phyloP scores from a whole-genome alignment of 2,888 invertebrate species.

The Portevinia maculata region DNA sequence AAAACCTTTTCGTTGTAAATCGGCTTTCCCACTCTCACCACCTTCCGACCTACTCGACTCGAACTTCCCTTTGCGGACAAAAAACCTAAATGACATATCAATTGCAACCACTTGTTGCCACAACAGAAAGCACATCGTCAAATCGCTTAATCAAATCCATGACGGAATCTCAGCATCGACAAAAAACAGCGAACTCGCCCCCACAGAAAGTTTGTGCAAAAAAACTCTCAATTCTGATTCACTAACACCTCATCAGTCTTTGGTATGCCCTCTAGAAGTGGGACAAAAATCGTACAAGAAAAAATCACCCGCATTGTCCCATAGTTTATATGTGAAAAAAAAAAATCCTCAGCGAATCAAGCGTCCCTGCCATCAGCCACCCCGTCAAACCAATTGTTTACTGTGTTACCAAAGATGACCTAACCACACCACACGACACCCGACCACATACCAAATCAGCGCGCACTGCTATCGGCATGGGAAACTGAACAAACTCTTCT shows the following conservation, averaged over 20 bases:
- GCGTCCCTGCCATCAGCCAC: background rate
- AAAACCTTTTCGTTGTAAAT: slow-evolving; percentile 30
- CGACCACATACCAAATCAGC: slow-evolving; percentile 56
- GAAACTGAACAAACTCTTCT: slow-evolving; percentile 50
- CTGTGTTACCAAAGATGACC: slow-evolving; percentile 71
- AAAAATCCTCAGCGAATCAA: slow-evolving; percentile 51
- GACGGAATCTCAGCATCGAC: slow-evolving; percentile 70
- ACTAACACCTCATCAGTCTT: slow-evolving; percentile 73
- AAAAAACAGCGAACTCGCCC: slow-evolving; percentile 23
- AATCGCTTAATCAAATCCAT: slow-evolving; percentile 74
- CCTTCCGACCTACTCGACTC: slow-evolving; percentile 8
- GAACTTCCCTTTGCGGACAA: slow-evolving; percentile 46
- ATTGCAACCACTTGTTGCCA: slow-evolving; percentile 70
- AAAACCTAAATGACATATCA: slow-evolving; percentile 74
- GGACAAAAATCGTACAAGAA: slow-evolving; percentile 74
- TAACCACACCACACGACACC: slow-evolving; percentile 70
- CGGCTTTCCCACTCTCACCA: slow-evolving; percentile 36
- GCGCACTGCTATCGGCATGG: slow-evolving; percentile 19
- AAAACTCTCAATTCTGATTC: slow-evolving; percentile 55
- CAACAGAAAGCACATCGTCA: slow-evolving; percentile 63
- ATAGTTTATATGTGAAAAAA: slow-evolving; percentile 63
- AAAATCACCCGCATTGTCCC: slow-evolving; percentile 66
- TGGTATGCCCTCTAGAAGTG: slow-evolving; percentile 62
- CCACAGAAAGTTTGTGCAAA: slow-evolving; percentile 13
- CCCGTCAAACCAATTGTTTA: slow-evolving; percentile 53